These are phyloP conservation scores for Cyanoliseus patagonus DNA, from an alignment of 2,113 vertebrate species.

Conservation along the genomic window DNA sequence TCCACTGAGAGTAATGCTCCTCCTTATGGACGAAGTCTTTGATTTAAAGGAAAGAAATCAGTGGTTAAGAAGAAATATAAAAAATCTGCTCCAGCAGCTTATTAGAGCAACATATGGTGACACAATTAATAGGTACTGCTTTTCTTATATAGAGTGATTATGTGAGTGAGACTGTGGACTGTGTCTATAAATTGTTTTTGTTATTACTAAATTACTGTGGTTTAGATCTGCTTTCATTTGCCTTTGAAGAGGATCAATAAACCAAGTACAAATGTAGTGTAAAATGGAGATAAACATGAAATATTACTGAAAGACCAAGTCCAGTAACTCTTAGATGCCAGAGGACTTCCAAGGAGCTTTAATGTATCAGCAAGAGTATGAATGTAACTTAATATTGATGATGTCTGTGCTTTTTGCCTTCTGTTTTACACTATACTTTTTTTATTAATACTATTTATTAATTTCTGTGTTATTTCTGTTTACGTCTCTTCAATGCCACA, in stretches of 20 bases:
- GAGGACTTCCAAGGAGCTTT: neutral
- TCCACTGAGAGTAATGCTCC: conserved; percentile 94
- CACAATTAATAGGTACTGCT: conserved; percentile 92
- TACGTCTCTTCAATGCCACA: neutral
- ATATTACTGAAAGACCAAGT: neutral
- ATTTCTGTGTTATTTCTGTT: neutral
- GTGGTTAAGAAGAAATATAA: conserved; percentile 97
- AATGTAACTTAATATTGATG: neutral
- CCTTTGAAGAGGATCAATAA: neutral
- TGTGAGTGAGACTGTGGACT: neutral
- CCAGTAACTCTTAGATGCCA: neutral
- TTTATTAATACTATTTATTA: neutral
- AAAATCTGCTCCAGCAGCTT: conserved; percentile 96
- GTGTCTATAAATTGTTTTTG: neutral
- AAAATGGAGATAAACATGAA: neutral
- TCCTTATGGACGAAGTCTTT: conserved; percentile 98
- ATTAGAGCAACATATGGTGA: conserved; percentile 97
- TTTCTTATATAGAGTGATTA: neutral
- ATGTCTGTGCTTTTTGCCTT: neutral
- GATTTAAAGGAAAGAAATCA: conserved; percentile 99
- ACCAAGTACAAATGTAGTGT: neutral
- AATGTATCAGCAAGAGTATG: neutral
- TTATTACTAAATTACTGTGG: neutral
- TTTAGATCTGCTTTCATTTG: neutral
- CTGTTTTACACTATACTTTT: neutral